Percentiles rank a stretch among this genome's conserved stretches.
phyloP scores from a whole-genome alignment of 1,140 invertebrate genomes.

The Melitaea cinxia region DNA sequence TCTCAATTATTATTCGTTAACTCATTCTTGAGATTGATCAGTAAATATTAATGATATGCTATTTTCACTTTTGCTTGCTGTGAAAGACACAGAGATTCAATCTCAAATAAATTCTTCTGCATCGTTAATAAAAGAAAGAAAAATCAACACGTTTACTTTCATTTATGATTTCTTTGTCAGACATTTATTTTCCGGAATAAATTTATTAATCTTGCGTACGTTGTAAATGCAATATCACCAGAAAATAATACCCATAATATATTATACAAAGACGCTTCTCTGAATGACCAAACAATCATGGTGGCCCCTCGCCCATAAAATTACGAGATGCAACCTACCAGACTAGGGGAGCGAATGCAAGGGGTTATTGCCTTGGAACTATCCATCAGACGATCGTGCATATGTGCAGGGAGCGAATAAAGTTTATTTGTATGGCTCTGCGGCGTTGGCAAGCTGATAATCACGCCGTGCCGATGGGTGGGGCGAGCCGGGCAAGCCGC shows the following conservation, averaged over 20 bases:
- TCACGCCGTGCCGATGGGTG: slow-evolving; percentile 63
- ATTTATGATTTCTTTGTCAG: slow-evolving; percentile 1
- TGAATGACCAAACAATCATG: slow-evolving; percentile 55
- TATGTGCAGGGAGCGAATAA: slow-evolving; percentile 76
- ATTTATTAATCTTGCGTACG: background rate
- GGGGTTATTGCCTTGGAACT: slow-evolving; percentile 75
- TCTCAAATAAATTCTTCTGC: slow-evolving; percentile 10
- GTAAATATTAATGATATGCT: slow-evolving; percentile 36
- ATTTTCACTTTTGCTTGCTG: slow-evolving; percentile 33
- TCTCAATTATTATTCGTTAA: slow-evolving; percentile 18
- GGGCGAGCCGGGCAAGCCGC: slow-evolving; percentile 58
- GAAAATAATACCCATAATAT: slow-evolving; percentile 7
- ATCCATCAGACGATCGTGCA: slow-evolving; percentile 63
- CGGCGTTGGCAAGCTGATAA: slow-evolving; percentile 70
- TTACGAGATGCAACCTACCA: slow-evolving; percentile 66
- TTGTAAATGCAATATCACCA: background rate
- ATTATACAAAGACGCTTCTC: slow-evolving; percentile 7
- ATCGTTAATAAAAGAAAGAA: slow-evolving; percentile 5
- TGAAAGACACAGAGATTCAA: slow-evolving; percentile 10
- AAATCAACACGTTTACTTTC: slow-evolving; percentile 7
- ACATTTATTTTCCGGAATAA: background rate
- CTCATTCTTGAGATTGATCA: slow-evolving; percentile 28
- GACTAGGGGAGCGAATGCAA: slow-evolving; percentile 68
- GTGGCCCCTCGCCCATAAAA: slow-evolving; percentile 68
- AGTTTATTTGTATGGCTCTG: slow-evolving; percentile 75